phyloP scores from a whole-genome alignment of 1,140 invertebrate species.

The Euwallacea similis region DNA sequence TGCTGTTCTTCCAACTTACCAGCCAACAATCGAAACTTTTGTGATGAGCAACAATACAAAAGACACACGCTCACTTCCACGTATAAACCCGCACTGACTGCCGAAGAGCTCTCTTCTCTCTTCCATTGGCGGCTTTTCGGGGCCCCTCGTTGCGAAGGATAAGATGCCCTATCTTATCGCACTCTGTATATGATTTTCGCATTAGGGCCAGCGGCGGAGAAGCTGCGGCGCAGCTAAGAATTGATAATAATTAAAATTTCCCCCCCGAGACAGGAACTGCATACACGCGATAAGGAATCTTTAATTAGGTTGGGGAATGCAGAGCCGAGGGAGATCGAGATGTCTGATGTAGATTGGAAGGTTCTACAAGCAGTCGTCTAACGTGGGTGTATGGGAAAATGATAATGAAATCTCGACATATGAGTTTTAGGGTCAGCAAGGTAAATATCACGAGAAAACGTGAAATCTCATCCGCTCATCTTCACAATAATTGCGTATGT shows the following conservation, averaged over 20 bases:
- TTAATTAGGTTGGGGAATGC: slow-evolving; percentile 35
- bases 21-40: no score
- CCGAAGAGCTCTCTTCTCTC: neutral
- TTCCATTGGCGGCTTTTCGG: slow-evolving; percentile 21
- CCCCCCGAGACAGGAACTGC: slow-evolving; percentile 32
- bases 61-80: neutral
- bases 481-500: slow-evolving; percentile 34
- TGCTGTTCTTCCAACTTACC: neutral
- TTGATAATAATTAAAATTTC: slow-evolving; percentile 33
- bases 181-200: slow-evolving; percentile 7
- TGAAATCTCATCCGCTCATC: slow-evolving; percentile 1
- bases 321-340: slow-evolving; percentile 31
- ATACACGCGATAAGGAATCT: slow-evolving; percentile 32
- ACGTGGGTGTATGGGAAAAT: slow-evolving; percentile 27
- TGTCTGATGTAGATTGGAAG: slow-evolving; percentile 22
- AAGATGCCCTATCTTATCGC: slow-evolving; percentile 17
- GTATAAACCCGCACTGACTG: slow-evolving; percentile 1
- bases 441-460: no score
- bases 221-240: slow-evolving; percentile 12
- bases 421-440: no score
- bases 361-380: slow-evolving; percentile 23
- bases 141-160: slow-evolving; percentile 17
- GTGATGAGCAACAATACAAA: neutral
- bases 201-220: slow-evolving; percentile 6
- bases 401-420: slow-evolving; percentile 14